Evolutionary conservation across 2,113 vertebrate genomes (phyloP).

Genomic region (Ascaphus truei): DNA sequence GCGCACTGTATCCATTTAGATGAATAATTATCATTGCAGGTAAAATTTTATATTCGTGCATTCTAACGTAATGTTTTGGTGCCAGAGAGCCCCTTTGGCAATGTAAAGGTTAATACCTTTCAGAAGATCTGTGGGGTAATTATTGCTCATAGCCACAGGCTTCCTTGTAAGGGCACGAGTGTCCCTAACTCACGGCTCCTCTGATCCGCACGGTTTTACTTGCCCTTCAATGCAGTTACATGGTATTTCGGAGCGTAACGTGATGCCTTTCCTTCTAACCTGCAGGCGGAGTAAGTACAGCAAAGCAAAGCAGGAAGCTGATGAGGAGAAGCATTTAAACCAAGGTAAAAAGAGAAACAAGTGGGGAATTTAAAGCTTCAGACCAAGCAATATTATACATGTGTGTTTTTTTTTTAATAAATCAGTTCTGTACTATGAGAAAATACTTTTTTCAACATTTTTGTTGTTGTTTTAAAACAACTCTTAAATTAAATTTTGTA

Average conservation of each 20-base stretch:
- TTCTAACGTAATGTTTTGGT: background rate
- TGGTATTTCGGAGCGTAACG: background rate
- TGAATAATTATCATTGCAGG: too few species aligned
- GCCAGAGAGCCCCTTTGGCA: background rate
- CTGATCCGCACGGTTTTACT: background rate
- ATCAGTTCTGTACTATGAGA: too few species aligned
- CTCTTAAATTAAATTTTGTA: too few species aligned
- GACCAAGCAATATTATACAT: background rate
- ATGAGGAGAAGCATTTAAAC: conserved; percentile 93
- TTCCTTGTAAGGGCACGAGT: background rate
- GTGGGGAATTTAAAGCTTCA: background rate
- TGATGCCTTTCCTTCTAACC: conserved; percentile 28
- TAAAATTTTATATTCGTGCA: too few species aligned
- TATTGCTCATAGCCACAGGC: background rate
- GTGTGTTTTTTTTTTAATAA: too few species aligned
- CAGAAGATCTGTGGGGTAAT: background rate
- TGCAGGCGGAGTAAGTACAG: conserved; percentile 92
- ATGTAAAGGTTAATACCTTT: background rate
- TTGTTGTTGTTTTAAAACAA: too few species aligned
- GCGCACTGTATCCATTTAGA: too few species aligned
- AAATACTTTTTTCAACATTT: too few species aligned
- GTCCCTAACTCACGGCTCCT: background rate
- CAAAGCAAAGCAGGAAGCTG: conserved; percentile 93
- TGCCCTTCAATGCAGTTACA: background rate
- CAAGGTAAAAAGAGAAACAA: conserved; percentile 70